Percentiles rank a stretch among this genome's conserved stretches.
Evolutionary conservation across 1,140 invertebrate genomes (phyloP).

Genomic region (Lerema accius): DNA sequence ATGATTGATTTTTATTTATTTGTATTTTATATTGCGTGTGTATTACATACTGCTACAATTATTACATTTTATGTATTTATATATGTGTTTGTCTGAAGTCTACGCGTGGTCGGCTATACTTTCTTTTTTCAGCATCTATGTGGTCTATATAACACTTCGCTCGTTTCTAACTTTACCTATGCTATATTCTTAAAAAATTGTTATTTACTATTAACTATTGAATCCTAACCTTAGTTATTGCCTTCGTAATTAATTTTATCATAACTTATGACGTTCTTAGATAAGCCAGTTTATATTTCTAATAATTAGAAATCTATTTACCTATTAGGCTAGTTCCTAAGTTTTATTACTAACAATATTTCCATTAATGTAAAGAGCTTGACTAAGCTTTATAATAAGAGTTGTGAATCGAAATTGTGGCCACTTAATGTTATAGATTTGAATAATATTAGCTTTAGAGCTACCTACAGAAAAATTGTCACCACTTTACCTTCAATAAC

Average conservation of each 20-base stretch:
- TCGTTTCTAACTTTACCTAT: conserved; percentile 44
- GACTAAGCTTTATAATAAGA: conserved; percentile 80
- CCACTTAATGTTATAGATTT: conserved; percentile 68
- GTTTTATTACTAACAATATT: conserved; percentile 44
- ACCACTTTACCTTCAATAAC: neutral
- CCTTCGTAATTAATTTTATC: conserved; percentile 55
- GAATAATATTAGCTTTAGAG: conserved; percentile 47
- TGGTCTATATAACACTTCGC: conserved; percentile 76
- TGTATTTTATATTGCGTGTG: neutral
- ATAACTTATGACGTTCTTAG: conserved; percentile 38
- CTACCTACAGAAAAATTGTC: conserved; percentile 37
- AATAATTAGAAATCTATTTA: conserved; percentile 31
- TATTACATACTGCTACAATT: neutral
- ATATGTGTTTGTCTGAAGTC: conserved; percentile 8
- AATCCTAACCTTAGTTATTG: conserved; percentile 50
- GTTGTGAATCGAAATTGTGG: conserved; percentile 82
- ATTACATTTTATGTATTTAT: neutral
- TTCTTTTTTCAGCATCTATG: conserved; percentile 39
- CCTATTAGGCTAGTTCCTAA: conserved; percentile 48
- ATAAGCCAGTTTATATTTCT: conserved; percentile 20
- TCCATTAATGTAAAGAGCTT: conserved; percentile 78
- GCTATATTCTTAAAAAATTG: conserved; percentile 9
- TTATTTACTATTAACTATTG: conserved; percentile 43
- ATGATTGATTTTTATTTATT: neutral
- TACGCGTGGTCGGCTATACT: conserved; percentile 39